phyloP scores from a whole-genome alignment of 2,113 vertebrate genomes.

The Peromyscus leucopus region DNA sequence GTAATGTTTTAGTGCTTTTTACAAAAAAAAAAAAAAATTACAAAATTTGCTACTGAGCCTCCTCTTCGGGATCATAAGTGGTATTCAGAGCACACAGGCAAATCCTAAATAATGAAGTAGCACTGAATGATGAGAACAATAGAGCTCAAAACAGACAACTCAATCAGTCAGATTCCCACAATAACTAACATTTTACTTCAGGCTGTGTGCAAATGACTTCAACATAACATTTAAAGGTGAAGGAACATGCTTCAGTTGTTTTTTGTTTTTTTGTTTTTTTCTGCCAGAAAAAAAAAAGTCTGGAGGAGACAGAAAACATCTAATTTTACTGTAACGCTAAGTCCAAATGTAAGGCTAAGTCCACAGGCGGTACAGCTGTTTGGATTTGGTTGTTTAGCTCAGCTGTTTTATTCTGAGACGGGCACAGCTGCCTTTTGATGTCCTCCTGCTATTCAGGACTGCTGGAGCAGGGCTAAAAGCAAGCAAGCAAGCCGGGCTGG shows the following conservation, averaged over 20 bases:
- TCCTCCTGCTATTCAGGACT: conserved; percentile 77
- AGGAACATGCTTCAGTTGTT: conserved; percentile 69
- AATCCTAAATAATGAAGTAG: conserved; percentile 63
- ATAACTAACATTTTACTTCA: conserved; percentile 54
- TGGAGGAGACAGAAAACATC: conserved; percentile 71
- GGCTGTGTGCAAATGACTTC: conserved; percentile 30
- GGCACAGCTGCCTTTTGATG: conserved; percentile 82
- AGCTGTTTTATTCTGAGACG: conserved; percentile 84
- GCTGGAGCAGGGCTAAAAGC: conserved; percentile 27
- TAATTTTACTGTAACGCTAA: conserved; percentile 81
- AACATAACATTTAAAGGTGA: conserved; percentile 66
- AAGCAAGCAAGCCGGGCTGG: not conserved
- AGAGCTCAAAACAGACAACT: not conserved
- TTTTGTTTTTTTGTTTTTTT: not conserved
- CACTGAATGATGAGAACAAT: conserved; percentile 43
- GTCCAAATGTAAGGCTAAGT: conserved; percentile 72
- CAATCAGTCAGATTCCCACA: conserved; percentile 51
- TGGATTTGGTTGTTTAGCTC: conserved; percentile 79
- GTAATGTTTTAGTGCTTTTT: conserved; percentile 6
- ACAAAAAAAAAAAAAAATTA: conserved; percentile 12
- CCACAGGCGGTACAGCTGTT: conserved; percentile 80
- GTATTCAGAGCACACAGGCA: not conserved
- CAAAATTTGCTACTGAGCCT: conserved; percentile 11
- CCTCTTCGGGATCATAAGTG: conserved; percentile 18
- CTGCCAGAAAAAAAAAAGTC: not conserved